phyloP scores from a whole-genome alignment of 92 coral and sea anemone species.

The Umimayanthus chanpuru region DNA sequence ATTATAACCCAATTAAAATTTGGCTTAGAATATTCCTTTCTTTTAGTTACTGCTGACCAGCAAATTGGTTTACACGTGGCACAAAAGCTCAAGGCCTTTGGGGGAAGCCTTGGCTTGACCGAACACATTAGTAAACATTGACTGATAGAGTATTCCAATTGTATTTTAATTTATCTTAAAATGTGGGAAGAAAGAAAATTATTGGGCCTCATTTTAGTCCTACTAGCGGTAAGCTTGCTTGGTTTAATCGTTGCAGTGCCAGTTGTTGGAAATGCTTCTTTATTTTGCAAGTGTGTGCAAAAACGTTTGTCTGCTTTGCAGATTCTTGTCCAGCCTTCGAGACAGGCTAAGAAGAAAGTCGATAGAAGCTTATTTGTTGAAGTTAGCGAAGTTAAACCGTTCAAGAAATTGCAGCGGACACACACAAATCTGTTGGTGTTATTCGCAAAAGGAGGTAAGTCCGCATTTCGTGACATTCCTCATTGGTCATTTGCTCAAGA shows the following conservation, averaged over 20 bases:
- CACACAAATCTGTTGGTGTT: conserved; percentile 90
- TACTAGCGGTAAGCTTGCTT: conserved; percentile 25
- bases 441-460: conserved; percentile 87
- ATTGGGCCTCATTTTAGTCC: conserved; percentile 9
- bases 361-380: conserved; percentile 80
- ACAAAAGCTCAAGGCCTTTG: conserved; percentile 50
- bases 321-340: conserved; percentile 42
- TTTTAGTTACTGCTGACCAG: conserved; percentile 25
- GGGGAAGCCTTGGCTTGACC: conserved; percentile 30
- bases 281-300: neutral
- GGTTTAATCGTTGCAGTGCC: neutral
- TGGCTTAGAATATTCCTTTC: neutral
- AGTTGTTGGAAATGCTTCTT: neutral
- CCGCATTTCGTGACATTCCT: too few species aligned
- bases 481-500: conserved; percentile 25
- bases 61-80: conserved; percentile 81
- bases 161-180: neutral
- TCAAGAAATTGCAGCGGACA: conserved; percentile 91
- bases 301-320: conserved; percentile 11
- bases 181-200: conserved; percentile 23
- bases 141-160: conserved; percentile 15
- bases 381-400: conserved; percentile 83
- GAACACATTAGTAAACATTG: conserved; percentile 39
- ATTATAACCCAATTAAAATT: conserved; percentile 56
- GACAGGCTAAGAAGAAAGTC: conserved; percentile 74